Conservation (phyloP, 1,140 invertebrate genomes). For the Hyles vespertilio region DNA sequence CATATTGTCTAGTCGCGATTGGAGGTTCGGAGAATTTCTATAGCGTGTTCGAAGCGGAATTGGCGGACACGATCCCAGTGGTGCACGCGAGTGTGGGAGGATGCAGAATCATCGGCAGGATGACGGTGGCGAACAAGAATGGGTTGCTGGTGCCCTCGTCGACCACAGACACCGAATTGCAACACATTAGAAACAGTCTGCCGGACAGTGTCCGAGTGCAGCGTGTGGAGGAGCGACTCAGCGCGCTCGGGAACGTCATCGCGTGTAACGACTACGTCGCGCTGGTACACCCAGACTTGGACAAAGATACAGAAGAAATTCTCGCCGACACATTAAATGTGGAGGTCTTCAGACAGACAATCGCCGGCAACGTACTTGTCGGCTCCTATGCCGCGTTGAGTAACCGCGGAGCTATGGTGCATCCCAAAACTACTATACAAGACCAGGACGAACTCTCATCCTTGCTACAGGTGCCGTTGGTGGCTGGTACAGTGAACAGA, state of each 20-base stretch:
- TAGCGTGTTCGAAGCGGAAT: conserved; percentile 96
- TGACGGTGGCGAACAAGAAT: conserved; percentile 91
- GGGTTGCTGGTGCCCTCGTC: conserved; percentile 93
- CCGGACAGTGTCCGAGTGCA: conserved; percentile 96
- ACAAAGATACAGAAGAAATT: conserved; percentile 97
- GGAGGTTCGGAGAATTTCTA: conserved; percentile 99
- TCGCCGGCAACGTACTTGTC: conserved; percentile 95
- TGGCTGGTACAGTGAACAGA: conserved; percentile 97
- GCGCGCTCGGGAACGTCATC: conserved; percentile 98
- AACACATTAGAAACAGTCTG: conserved; percentile 96
- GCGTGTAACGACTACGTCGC: conserved; percentile 99
- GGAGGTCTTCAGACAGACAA: conserved; percentile 97
- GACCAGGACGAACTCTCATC: conserved; percentile 99
- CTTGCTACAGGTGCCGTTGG: conserved; percentile 93
- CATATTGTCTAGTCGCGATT: conserved; percentile 97
- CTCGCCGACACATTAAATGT: conserved; percentile 95
- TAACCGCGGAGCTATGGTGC: conserved; percentile 97
- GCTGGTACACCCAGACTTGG: conserved; percentile 97
- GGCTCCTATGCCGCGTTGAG: conserved; percentile 97
- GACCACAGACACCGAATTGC: conserved; percentile 97
- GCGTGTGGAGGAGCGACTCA: conserved; percentile 96
- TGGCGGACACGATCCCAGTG: conserved; percentile 95
- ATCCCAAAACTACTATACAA: conserved; percentile 95
- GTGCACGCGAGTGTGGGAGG: conserved; percentile 95
- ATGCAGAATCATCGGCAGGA: conserved; percentile 95